Conservation (phyloP, 2,113 vertebrate genomes). For the Centropus unirufus region DNA sequence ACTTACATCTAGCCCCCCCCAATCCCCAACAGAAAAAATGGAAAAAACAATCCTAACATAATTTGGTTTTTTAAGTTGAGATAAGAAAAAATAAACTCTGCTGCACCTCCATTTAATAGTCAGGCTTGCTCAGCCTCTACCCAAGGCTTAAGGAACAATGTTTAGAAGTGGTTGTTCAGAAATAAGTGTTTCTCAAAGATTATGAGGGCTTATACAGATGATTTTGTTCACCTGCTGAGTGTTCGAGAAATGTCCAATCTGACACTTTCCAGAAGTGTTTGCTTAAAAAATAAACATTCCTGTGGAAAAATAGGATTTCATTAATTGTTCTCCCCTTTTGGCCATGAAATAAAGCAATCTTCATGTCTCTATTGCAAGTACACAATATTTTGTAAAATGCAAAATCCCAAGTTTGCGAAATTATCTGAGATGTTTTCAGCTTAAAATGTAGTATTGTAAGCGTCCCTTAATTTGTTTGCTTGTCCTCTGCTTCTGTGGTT, state of each 20-base stretch:
- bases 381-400: not conserved
- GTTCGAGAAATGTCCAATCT: constrained; percentile 20
- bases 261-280: not conserved
- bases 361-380: too few relatives aligned
- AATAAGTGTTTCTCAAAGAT: constrained; percentile 52
- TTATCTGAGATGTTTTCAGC: not conserved
- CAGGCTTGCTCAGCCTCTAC: not conserved
- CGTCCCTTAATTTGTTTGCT: not conserved
- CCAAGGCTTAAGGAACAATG: not conserved
- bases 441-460: not conserved
- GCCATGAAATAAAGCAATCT: not conserved
- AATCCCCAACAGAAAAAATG: not conserved
- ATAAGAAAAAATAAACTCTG: constrained; percentile 44
- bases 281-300: not conserved
- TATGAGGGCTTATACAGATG: constrained; percentile 47
- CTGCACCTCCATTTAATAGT: constrained; percentile 17
- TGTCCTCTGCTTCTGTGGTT: not conserved
- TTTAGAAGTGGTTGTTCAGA: constrained; percentile 43
- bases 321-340: not conserved
- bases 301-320: not conserved
- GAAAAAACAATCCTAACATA: not conserved
- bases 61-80: not conserved
- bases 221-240: constrained; percentile 52
- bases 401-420: not conserved
- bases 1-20: not conserved